Evolutionary conservation across 1,140 invertebrate species (phyloP).

Genomic region (Danaus melanippus): DNA sequence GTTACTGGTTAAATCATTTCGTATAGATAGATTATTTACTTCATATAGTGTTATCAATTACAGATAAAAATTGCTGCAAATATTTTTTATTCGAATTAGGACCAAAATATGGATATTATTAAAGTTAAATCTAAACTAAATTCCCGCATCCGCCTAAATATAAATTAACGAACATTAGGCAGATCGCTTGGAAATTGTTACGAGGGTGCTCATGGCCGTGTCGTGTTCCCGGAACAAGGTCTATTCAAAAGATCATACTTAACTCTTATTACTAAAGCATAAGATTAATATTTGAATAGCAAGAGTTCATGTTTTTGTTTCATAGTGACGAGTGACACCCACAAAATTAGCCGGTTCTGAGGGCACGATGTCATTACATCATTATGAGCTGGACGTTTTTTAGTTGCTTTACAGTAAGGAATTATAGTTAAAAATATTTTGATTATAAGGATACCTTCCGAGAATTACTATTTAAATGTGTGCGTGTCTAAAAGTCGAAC

Average conservation of each 20-base stretch:
- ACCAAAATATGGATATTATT: too few species aligned
- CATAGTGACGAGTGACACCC: slow-evolving; percentile 17
- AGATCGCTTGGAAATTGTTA: slow-evolving; percentile 6
- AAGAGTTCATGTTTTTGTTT: slow-evolving; percentile 2
- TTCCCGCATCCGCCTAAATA: too few species aligned
- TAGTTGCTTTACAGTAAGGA: slow-evolving; percentile 8
- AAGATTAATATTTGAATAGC: slow-evolving; percentile 2
- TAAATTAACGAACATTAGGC: neutral
- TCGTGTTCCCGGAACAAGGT: slow-evolving; percentile 43
- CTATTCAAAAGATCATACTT: slow-evolving; percentile 15
- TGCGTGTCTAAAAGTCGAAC: too few species aligned
- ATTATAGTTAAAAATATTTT: slow-evolving; percentile 11
- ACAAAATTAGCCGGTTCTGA: slow-evolving; percentile 17
- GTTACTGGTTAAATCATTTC: too few species aligned
- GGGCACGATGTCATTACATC: slow-evolving; percentile 15
- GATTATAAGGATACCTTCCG: slow-evolving; percentile 2
- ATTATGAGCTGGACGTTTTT: slow-evolving; percentile 16
- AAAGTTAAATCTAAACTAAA: too few species aligned
- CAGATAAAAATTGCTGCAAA: too few species aligned
- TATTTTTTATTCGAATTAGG: too few species aligned
- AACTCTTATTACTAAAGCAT: neutral
- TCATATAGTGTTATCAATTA: too few species aligned
- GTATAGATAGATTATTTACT: too few species aligned
- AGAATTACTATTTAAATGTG: slow-evolving; percentile 4
- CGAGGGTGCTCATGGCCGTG: slow-evolving; percentile 18